Evolutionary conservation across 92 coral and sea anemone species (phyloP), one percentile per base, ranked within the genome.

Genomic region (Epizoanthus illoricatus): DNA sequence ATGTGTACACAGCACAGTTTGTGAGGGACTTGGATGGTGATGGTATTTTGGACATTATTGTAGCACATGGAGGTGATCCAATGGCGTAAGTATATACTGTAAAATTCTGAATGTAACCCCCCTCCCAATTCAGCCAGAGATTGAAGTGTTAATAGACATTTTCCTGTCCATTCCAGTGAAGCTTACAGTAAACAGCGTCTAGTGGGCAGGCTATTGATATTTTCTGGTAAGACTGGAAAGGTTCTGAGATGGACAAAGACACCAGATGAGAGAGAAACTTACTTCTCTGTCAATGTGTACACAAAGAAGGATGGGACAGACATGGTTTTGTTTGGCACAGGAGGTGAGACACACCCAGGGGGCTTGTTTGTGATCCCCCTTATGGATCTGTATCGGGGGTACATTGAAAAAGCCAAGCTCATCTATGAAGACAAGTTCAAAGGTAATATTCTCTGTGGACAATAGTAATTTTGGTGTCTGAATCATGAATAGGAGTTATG

Each of bases 21-120:
- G 89, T 96, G 15, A 81, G 94, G 47, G 99, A 96, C 76, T 64
- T 96, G 84, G 84, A 96, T 74, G 98, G 98, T 5, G 99, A 96
- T 90, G 99, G 99, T 28, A 88, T 87, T 23, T 80, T 89, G 78
- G 99, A 96, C 62, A 90, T 96, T 15, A 82, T 96, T 57, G 98
- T 87, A 7, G 87, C 98, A 9, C 99, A 96, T 85, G 99, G 99
- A 10, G 99, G 99, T 17, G 99, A 96, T 83, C 99, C 99, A 65
- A 69, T 93, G 76, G 97, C 98, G 99, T 96, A 88, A 80, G 93
- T 85, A 23, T 54, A 16, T 28, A n/a, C 17, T 7, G 10, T n/a
- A 59, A 28, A 0, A 28, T 24, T 17, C 13, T 19, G 36, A 39
- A 11, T 5, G 7, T 73, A 9, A 28, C 33, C 57, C 5, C 24